Evolutionary conservation across 2,888 invertebrate genomes (phyloP), one percentile per base, ranked within the genome.

Genomic region (Lasioglossum calceatum): DNA sequence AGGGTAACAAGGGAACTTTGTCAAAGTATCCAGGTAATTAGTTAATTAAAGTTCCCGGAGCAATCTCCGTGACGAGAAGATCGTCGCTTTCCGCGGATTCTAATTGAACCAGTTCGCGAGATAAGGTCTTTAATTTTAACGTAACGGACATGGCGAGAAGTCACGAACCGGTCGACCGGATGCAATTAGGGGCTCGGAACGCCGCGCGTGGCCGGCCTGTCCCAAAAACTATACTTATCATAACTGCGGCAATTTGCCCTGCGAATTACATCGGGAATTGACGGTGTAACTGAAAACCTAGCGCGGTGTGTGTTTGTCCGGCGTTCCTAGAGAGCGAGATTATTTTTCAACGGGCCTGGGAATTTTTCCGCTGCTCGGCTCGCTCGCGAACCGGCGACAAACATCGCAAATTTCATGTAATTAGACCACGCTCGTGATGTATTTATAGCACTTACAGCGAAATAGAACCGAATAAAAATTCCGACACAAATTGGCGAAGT

Each of bases 71-170:
- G 89, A 91, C 85, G 90, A 88, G 90, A 90, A 91, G 92, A 92
- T 92, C 90, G 92, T 80, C 83, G 89, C 87, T 89, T 92, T 91
- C 91, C 91, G 92, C 91, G 76, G 73, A 81, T 88, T 79, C 84
- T 90, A 92, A 92, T 91, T 92, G 91, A 91, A 89, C 89, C 89
- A 88, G 89, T 91, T 90, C 88, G 82, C 90, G 81, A 88, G 92
- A 93, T 92, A 92, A 92, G 89, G 88, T 91, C 93, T 92, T 92
- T 91, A 92, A 93, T 93, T 92, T 93, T 88, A 91, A 91, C 87
- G 87, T 84, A 89, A 88, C 90, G 91, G 90, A 91, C 91, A 92
- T 89, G 88, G 90, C 92, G 76, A 81, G 75, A 67, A 92, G 93
- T 93, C 93, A 93, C 93, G 92, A 92, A 93, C 87, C 83, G 81